These are phyloP conservation scores for Strigamia crassipes DNA, from an alignment of 2,888 invertebrate species.

Conservation along the genomic window DNA sequence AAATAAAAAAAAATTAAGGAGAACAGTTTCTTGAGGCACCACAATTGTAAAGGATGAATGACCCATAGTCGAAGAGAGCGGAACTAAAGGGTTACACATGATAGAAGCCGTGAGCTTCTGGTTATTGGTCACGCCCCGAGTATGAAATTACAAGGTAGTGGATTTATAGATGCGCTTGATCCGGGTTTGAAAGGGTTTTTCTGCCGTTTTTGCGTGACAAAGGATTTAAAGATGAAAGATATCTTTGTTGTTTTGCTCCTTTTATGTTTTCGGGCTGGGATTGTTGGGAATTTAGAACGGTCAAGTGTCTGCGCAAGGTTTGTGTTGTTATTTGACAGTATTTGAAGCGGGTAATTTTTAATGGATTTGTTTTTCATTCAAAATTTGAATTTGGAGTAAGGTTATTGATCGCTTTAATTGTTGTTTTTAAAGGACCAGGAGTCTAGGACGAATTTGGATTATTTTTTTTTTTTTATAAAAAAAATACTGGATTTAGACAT, in stretches of 20 bases:
- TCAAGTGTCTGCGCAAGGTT: background rate
- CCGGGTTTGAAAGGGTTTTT: background rate
- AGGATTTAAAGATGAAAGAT: background rate
- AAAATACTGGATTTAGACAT: background rate
- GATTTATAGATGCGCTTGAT: conserved; percentile 15
- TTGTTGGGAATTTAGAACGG: background rate
- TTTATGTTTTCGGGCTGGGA: background rate
- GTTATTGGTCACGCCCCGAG: conserved; percentile 16
- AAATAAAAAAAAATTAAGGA: background rate
- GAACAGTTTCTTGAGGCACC: conserved; percentile 6
- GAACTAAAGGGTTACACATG: conserved; percentile 21
- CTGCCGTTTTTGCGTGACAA: conserved; percentile 7
- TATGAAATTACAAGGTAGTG: background rate
- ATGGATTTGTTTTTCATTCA: background rate
- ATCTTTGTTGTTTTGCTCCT: background rate
- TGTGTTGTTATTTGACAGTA: background rate
- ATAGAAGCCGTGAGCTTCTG: conserved; percentile 16
- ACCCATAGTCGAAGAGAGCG: conserved; percentile 16
- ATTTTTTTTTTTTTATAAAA: background rate
- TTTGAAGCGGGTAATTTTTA: background rate
- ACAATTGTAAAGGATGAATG: conserved; percentile 17
- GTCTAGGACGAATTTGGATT: no score
- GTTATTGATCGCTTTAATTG: background rate
- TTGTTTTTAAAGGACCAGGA: no score
- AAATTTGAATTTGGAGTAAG: background rate